Evolutionary conservation across 2,888 invertebrate genomes (phyloP), one percentile per base, ranked within the genome.

Genomic region (Candidula unifasciata): DNA sequence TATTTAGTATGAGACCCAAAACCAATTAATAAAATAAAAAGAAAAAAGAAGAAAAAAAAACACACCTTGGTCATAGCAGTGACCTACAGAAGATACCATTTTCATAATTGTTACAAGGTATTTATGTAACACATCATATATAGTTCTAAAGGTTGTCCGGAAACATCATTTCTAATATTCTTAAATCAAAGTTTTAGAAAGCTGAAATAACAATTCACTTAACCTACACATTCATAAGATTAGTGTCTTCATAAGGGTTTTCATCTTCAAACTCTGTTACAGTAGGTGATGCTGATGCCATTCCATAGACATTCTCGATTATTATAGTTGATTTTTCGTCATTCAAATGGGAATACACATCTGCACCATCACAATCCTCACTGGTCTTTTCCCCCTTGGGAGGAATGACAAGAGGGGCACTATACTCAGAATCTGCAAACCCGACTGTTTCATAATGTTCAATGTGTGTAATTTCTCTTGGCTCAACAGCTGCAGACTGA

Each of bases 161-260:
- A 6, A 44, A 44, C 13, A 44, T 44, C 44, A 44, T 44, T 44
- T 44, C 44, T 44, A 44, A 13, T 44, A 44, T 10, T 44, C 44
- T 44, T 10, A 6, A 44, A 10, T 44, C 44, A 44, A 44, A 13
- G 44, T 13, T 10, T 44, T 44, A 44, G 44, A 44, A 44, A 44
- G 13, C 13, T 21, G 1, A 37, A 66, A 69, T 30, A 10, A 54
- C 52, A 74, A 37, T n/a, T 18, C 52, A 6, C 52, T 24, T 74
- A 74, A 13, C 71, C 54, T 16, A 78, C 77, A 64, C 21, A 0
- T 10, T 33, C 64, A 35, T 64, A 78, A 30, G 35, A 69, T n/a
- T 57, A 27, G 77, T 78, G 16, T 78, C 77, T 83, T 83, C 83
- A 77, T 78, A 83, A 24, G 83, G 77, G n/a, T 77, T 83, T 37